Base-by-base conservation (phyloP, 2,113 vertebrate species). In the Lepus europaeus region DNA sequence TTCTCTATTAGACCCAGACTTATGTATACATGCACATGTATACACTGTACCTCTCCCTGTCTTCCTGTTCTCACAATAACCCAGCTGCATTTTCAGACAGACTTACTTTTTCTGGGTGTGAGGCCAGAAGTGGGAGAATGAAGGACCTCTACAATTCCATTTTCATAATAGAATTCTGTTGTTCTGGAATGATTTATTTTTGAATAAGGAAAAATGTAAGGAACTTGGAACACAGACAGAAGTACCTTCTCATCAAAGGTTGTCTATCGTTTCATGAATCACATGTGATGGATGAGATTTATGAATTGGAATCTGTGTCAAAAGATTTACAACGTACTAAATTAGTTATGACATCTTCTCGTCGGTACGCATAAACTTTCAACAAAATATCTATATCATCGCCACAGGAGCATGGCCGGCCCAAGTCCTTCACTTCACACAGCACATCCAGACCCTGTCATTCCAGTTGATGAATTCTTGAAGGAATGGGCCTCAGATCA, bases 401-500 rank as follows among this genome's bases (percentile, higher is more conserved):
- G 97, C 96, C 98, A 97, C 97, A 97, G 98, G 94, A 97, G 97
- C 97, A 98, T 96, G 97, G 98, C 95, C 94, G 77, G 97, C 96
- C 95, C 96, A 88, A 93, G 95, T 97, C 98, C 96, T 97, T 98
- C 97, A 98, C 98, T 97, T 97, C 89, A 93, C 95, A 92, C 96
- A 96, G 96, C 96, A 98, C 95, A 98, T 94, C 84, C 98, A 98
- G 97, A 93, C 95, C 97, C 97, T 98, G 98, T 99, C 98, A 99
- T 92, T 89, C 93, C 20, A 81, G 97, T 98, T 99, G 98, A 99
- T 98, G 98, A 98, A 99, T 98, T 98, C 98, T 98, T 98, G 98
- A 98, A 98, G 98, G 98, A 98, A 98, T 98, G 97, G 97, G 98
- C 97, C 97, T 98, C 98, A 98, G 98, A 99, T 99, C 99, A 99